Base-by-base conservation (phyloP, 1,140 invertebrate species). In the Nebria ingens region DNA sequence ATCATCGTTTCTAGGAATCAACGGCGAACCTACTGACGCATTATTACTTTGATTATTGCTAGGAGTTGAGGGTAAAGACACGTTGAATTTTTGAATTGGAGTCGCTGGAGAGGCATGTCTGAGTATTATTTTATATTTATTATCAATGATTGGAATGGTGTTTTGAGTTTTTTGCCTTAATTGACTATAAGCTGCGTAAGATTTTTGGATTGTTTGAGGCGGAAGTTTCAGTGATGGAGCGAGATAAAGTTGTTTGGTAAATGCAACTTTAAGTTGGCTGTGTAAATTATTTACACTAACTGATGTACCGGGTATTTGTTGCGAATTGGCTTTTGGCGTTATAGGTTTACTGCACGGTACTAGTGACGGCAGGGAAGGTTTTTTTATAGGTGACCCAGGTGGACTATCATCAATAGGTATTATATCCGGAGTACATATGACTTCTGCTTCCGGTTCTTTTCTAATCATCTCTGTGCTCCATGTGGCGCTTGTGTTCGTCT, bases 381-480 rank as follows among this genome's bases (percentile, higher is more conserved):
- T 17, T 45, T 45, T 6, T 6, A 29, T 13, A 11, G 40, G 40
- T 45, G 40, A 45, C 9, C 15, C 17, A 11, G 40, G 40, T 45
- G 40, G 40, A 45, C 15, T 25, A 3, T 53, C 52, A 34, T 53
- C 52, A 9, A 53, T 25, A 1, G 52, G 1, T 9, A 53, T 25
- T 2, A 71, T 51, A 59, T 71, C 69, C 9, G 69, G 69, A 1
- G 69, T 71, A 19, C 69, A 71, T 9, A 71, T 68, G n/a, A 71
- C 64, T 49, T 71, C 69, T 56, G 69, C 65, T 45, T 71, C 69
- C 1, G 6, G 6, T 34, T 34, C 25, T 9, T 34, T n/a, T n/a
- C n/a, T n/a, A n/a, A n/a, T n/a, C n/a, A n/a, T n/a, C n/a, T n/a
- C n/a, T n/a, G n/a, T n/a, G n/a, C n/a, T n/a, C n/a, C n/a, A n/a